Evolutionary conservation across 2,113 vertebrate species (phyloP), one percentile per base, ranked within the genome.

Genomic region (Aepyceros melampus): DNA sequence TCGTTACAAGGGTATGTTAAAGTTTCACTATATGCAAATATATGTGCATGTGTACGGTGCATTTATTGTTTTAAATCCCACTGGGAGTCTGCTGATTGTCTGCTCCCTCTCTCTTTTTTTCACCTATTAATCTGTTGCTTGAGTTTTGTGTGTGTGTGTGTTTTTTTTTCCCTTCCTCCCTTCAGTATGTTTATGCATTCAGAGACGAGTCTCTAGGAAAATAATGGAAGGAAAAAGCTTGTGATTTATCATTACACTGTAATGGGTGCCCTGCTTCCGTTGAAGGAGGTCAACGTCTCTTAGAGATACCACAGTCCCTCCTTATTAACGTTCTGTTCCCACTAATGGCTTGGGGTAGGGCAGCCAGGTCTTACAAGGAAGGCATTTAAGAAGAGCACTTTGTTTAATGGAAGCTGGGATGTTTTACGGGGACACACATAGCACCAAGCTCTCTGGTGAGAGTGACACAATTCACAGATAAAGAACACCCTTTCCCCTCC

Each of bases 211-310:
- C 97, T 97, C 98, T 98, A 98, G 97, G 98, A 98, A 98, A 98
- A 95, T 96, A 98, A 93, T 97, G 98, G 98, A 98, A 98, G 84
- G 97, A 98, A 97, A 98, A 98, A 89, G 98, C 98, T 98, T 97
- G 98, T 99, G 99, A 99, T 99, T 99, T 98, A 99, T 99, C 99
- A 98, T 98, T 97, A 97, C 98, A 94, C 98, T 51, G 74, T 99
- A 99, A 99, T 99, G 98, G 99, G 98, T 97, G 98, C 98, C 98
- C 97, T 98, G 98, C 98, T 98, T 99, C 98, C 98, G 87, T 98
- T 86, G 97, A 97, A 98, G 98, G 98, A 99, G 98, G 98, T 99
- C 98, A 98, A 89, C 97, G 87, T 98, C 97, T 97, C 97, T 97
- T 71, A 97, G 98, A 98, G 98, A 99, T 98, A 98, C 98, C 98